These are phyloP conservation scores for Macropus fuliginosus DNA, from an alignment of 2,797 vertebrate genomes.

Conservation along the genomic window DNA sequence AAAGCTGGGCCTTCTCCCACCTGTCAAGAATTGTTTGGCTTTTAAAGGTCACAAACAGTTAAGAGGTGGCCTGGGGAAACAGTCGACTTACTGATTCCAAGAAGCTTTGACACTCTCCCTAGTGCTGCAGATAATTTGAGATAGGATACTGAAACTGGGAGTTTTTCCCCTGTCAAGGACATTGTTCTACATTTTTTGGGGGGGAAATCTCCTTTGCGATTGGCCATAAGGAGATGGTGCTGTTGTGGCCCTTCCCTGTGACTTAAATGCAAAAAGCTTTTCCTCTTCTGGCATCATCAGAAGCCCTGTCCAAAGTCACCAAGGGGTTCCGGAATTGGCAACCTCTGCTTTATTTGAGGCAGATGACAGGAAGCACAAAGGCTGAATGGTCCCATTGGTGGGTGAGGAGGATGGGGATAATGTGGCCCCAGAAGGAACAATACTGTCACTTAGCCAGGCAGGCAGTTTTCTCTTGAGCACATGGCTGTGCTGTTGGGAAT, in stretches of 20 bases:
- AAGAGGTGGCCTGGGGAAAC: neutral
- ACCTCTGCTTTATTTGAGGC: neutral
- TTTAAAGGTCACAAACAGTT: neutral
- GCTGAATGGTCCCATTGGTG: neutral
- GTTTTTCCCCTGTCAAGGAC: no score
- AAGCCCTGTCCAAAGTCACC: neutral
- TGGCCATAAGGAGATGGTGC: neutral
- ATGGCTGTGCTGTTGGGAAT: slow-evolving; percentile 29
- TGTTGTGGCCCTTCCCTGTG: neutral
- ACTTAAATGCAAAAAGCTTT: neutral
- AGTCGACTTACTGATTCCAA: neutral
- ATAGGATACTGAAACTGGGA: neutral
- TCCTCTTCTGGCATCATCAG: neutral
- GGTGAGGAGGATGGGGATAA: neutral
- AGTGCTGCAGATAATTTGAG: neutral
- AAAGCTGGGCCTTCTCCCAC: neutral
- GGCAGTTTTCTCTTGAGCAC: neutral
- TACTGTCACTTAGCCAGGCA: slow-evolving; percentile 19
- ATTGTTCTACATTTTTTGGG: slow-evolving; percentile 6
- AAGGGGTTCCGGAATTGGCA: neutral
- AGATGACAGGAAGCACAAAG: neutral
- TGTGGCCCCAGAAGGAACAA: neutral
- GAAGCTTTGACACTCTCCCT: neutral
- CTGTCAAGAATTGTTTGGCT: neutral
- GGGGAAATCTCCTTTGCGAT: slow-evolving; percentile 3